Evolutionary conservation across 2,888 invertebrate species (phyloP), one percentile per base, ranked within the genome.

Genomic region (Pasiphila rectangulata): DNA sequence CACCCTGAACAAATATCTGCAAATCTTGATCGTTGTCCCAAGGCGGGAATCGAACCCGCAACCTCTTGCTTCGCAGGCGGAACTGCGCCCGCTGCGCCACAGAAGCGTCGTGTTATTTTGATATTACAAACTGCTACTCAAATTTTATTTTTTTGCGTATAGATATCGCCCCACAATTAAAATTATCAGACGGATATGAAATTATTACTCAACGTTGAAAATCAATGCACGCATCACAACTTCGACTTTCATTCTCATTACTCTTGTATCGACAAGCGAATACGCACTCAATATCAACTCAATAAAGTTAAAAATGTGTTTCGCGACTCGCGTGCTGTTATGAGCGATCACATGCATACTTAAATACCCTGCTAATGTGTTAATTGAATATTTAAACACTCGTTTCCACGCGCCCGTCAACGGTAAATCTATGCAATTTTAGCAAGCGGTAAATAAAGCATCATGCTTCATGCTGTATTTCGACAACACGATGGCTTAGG

Each of bases 221-320:
- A 69, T 71, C 70, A 57, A 68, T 74, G 64, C 70, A 65, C 64
- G 64, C 67, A 59, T 70, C 65, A 67, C 68, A 65, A 77, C n/a
- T n/a, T 30, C 30, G n/a, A 32, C 79, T 80, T 83, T 80, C 78
- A 62, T 74, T 79, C 67, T 77, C 69, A 64, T 69, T 63, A 62
- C 42, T 41, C 44, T 60, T 46, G 20, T 37, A 49, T 38, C 21
- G 2, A 10, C 30, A 45, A 41, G 27, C 32, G 27, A 50, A 41
- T 39, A 24, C 25, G 27, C 2, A 7, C n/a, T 27, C 16, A 32
- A 41, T 50, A 3, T 10, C 44, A 9, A 23, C 20, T 5, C 17
- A 24, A 32, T 30, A 50, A 24, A 41, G 45, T 41, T 32, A 12
- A 40, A 21, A 37, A 37, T 34, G 13, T 16, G 24, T 29, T 36